Conservation (phyloP, 2,797 vertebrate species). For the Oreochromis mossambicus region DNA sequence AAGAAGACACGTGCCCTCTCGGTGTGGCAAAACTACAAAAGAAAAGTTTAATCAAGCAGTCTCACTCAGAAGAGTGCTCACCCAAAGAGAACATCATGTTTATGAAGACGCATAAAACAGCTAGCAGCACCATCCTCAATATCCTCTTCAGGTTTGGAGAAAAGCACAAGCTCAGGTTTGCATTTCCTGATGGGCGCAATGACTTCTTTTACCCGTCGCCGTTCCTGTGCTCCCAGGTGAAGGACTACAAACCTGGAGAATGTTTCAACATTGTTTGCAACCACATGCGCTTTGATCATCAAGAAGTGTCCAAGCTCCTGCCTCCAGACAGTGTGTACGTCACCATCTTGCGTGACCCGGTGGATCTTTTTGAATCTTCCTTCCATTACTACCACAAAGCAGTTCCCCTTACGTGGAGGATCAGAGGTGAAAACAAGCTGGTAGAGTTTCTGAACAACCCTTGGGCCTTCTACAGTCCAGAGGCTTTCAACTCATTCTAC, state of each 20-base stretch:
- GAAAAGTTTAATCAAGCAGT: rapidly evolving
- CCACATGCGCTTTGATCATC: slow-evolving; percentile 91
- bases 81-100: slow-evolving; percentile 87
- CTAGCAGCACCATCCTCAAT: slow-evolving; percentile 95
- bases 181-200: slow-evolving; percentile 86
- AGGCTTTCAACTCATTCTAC: slow-evolving; percentile 88
- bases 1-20: slow-evolving; percentile 68
- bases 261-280: slow-evolving; percentile 94
- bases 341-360: slow-evolving; percentile 89
- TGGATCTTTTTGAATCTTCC: slow-evolving; percentile 89
- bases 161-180: slow-evolving; percentile 85
- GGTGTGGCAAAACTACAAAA: background rate
- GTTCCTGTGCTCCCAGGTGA: slow-evolving; percentile 85
- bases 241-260: slow-evolving; percentile 81
- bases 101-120: slow-evolving; percentile 96
- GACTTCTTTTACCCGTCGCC: slow-evolving; percentile 90
- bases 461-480: slow-evolving; percentile 77
- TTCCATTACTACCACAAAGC: slow-evolving; percentile 87
- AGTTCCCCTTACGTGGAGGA: slow-evolving; percentile 88
- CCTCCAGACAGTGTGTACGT: slow-evolving; percentile 77
- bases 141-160: slow-evolving; percentile 92
- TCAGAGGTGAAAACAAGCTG: slow-evolving; percentile 80
- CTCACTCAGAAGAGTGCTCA: slow-evolving; percentile 53
- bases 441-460: slow-evolving; percentile 81
- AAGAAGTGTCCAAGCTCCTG: slow-evolving; percentile 84